These are phyloP conservation scores for Schizotus pectinicornis DNA, from an alignment of 2,888 invertebrate species.

Conservation along the genomic window DNA sequence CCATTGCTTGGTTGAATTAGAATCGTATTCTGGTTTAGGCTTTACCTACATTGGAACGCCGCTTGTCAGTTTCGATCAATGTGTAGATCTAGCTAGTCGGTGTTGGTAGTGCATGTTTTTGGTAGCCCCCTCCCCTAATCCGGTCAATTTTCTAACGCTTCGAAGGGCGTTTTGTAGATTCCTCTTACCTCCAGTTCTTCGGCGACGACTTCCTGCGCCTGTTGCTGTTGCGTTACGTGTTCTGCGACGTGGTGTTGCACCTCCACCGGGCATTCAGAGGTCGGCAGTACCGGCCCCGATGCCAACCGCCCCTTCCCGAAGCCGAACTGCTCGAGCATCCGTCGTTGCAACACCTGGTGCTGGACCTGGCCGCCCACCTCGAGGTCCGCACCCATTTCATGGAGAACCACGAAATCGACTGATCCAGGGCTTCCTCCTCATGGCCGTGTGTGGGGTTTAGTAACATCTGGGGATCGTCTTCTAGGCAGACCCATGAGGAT, in stretches of 20 bases:
- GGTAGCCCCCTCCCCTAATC: too few relatives aligned
- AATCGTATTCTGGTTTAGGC: too few relatives aligned
- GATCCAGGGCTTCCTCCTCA: conserved; percentile 65
- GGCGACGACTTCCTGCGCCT: conserved; percentile 94
- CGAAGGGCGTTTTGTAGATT: conserved; percentile 59
- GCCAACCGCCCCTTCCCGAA: conserved; percentile 86
- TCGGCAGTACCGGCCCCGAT: conserved; percentile 84
- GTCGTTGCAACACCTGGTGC: conserved; percentile 75
- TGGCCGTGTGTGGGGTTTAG: conserved; percentile 55
- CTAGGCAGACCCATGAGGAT: conserved; percentile 48
- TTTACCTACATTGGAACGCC: too few relatives aligned
- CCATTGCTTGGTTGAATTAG: too few relatives aligned
- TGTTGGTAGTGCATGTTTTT: too few relatives aligned
- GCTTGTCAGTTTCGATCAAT: too few relatives aligned
- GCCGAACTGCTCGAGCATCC: conserved; percentile 87
- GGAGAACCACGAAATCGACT: conserved; percentile 68
- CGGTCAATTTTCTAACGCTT: too few relatives aligned
- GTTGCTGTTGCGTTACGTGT: conserved; percentile 86
- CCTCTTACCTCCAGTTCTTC: conserved; percentile 83
- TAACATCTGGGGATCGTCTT: conserved; percentile 41
- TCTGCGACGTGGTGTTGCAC: conserved; percentile 89
- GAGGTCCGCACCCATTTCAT: conserved; percentile 80
- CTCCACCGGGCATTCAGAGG: conserved; percentile 86
- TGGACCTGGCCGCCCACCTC: conserved; percentile 82
- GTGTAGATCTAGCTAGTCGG: too few relatives aligned